Evolutionary conservation across 2,113 vertebrate genomes (phyloP).

Genomic region (Leiothrix lutea): DNA sequence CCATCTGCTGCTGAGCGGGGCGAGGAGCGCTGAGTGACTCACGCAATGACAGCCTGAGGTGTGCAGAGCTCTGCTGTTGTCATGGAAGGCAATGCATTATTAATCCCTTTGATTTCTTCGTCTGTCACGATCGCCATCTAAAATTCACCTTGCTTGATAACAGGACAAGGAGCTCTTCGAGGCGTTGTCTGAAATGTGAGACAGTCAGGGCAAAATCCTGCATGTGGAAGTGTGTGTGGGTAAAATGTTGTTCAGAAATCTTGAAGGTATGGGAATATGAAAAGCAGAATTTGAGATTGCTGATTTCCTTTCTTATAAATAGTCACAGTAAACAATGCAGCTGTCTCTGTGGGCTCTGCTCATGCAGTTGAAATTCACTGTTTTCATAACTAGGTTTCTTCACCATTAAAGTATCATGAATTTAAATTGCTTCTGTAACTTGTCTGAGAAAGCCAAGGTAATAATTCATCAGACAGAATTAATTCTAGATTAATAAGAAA

Average conservation of each 20-base stretch:
- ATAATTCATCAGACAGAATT: background rate
- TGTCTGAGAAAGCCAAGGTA: background rate
- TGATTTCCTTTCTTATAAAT: background rate
- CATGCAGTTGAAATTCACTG: background rate
- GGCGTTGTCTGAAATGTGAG: background rate
- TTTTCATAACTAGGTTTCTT: background rate
- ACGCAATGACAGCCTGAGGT: background rate
- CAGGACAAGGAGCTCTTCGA: background rate
- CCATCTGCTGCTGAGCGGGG: background rate
- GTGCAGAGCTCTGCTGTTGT: background rate
- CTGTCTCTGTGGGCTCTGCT: background rate
- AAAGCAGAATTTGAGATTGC: background rate
- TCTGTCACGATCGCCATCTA: background rate
- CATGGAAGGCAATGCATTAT: constrained; percentile 23
- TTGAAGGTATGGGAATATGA: background rate
- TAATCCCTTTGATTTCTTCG: constrained; percentile 25
- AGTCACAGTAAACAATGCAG: background rate
- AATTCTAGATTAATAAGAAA: background rate
- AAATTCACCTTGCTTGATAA: background rate
- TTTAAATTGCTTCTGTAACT: background rate
- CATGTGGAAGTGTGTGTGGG: background rate
- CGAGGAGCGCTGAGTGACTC: background rate
- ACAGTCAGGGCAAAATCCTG: background rate
- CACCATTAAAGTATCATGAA: background rate
- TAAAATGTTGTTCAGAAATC: background rate